phyloP scores from a whole-genome alignment of 2,888 invertebrate species.

The Aphrophora alni region DNA sequence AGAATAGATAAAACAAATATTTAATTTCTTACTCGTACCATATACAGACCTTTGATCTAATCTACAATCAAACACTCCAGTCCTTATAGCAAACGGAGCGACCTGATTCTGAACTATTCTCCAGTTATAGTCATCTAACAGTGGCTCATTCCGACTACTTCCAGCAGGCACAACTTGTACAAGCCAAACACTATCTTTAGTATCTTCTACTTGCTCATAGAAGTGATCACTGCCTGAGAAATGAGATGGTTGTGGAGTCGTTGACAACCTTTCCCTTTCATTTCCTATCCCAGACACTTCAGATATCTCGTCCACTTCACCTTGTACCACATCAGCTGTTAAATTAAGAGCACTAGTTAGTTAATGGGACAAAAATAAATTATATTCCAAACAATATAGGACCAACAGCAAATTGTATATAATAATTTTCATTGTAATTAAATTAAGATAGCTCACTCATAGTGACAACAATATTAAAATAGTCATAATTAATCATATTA shows the following conservation, averaged over 20 bases:
- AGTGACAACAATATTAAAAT: too few relatives aligned
- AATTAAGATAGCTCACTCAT: too few relatives aligned
- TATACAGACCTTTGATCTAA: slow-evolving; percentile 59
- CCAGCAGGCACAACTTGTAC: slow-evolving; percentile 57
- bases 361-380: too few relatives aligned
- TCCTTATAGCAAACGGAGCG: slow-evolving; percentile 59
- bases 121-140: slow-evolving; percentile 57
- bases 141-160: slow-evolving; percentile 48
- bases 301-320: slow-evolving; percentile 50
- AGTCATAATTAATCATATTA: too few relatives aligned
- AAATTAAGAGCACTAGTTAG: too few relatives aligned
- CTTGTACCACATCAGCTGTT: slow-evolving; percentile 50
- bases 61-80: slow-evolving; percentile 60
- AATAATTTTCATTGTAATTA: too few relatives aligned
- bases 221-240: slow-evolving; percentile 52
- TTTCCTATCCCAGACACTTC: slow-evolving; percentile 23
- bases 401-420: too few relatives aligned
- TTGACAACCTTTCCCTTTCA: slow-evolving; percentile 39
- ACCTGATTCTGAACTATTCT: slow-evolving; percentile 56
- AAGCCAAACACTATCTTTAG: slow-evolving; percentile 63
- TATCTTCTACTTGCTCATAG: slow-evolving; percentile 59
- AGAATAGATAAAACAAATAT: too few relatives aligned
- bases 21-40: too few relatives aligned
- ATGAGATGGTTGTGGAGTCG: slow-evolving; percentile 46
- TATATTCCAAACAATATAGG: too few relatives aligned